phyloP scores from a whole-genome alignment of 2,888 invertebrate species.

The Marasmarcha lunaedactyla region DNA sequence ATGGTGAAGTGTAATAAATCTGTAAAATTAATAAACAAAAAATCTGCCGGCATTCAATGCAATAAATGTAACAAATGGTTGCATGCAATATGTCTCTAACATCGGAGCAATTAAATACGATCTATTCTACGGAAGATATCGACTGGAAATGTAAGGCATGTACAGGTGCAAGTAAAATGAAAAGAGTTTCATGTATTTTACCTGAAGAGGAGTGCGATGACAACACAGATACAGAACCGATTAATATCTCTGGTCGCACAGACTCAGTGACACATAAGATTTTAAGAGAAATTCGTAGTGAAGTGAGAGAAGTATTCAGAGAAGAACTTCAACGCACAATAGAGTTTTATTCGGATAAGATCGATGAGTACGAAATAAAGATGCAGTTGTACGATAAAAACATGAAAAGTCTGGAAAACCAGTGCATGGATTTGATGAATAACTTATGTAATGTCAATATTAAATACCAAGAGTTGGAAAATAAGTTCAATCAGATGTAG shows the following conservation, averaged over 20 bases:
- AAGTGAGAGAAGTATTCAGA: background rate
- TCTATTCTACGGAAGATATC: conserved; percentile 7
- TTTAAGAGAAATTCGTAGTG: background rate
- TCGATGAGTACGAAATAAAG: conserved; percentile 7
- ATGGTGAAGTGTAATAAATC: too few species aligned
- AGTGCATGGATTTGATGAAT: conserved; percentile 2
- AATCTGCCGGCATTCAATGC: conserved; percentile 10
- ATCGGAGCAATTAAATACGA: conserved; percentile 6
- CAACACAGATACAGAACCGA: background rate
- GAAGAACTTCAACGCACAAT: conserved; percentile 1
- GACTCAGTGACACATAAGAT: background rate
- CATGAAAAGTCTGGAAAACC: conserved; percentile 6
- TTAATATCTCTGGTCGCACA: background rate
- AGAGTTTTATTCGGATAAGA: conserved; percentile 4
- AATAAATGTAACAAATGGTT: conserved; percentile 10
- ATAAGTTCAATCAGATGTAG: conserved; percentile 4
- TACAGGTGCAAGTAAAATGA: conserved; percentile 1
- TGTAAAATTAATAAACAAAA: too few species aligned
- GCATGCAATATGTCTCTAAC: conserved; percentile 7
- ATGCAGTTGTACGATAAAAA: too few species aligned
- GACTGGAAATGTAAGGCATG: conserved; percentile 10
- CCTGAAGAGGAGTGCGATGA: conserved; percentile 5
- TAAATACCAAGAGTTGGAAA: conserved; percentile 4
- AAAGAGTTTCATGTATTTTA: conserved; percentile 5
- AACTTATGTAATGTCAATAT: conserved; percentile 1